Evolutionary conservation across 2,888 invertebrate genomes (phyloP).

Genomic region (Calliphora vomitoria): DNA sequence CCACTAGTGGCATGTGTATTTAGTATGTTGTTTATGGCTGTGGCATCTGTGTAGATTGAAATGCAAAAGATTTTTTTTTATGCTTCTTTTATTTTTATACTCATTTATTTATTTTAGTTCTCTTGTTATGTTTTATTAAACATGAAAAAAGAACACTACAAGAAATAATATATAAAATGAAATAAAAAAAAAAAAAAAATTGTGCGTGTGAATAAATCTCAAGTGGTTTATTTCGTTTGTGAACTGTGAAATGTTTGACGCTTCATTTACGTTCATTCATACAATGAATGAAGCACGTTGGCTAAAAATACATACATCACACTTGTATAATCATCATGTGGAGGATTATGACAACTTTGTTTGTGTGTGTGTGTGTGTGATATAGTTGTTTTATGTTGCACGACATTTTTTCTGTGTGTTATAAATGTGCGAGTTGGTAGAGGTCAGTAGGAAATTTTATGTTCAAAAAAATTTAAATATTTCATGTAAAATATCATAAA

Average conservation of each 20-base stretch:
- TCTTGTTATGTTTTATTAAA: slow-evolving; percentile 31
- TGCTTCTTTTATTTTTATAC: neutral
- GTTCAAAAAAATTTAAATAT: neutral
- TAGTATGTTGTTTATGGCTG: slow-evolving; percentile 44
- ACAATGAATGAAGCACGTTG: slow-evolving; percentile 48
- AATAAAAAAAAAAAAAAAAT: slow-evolving; percentile 34
- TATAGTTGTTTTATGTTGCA: slow-evolving; percentile 24
- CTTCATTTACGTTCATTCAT: slow-evolving; percentile 72
- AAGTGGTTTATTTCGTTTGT: slow-evolving; percentile 65
- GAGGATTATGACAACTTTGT: slow-evolving; percentile 52
- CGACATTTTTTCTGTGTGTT: neutral
- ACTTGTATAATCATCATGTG: slow-evolving; percentile 27
- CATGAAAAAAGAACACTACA: neutral
- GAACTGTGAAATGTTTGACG: slow-evolving; percentile 66
- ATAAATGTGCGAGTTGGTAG: neutral
- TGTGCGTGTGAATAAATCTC: slow-evolving; percentile 73
- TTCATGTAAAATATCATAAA: neutral
- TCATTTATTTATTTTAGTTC: slow-evolving; percentile 44
- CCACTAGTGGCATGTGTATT: slow-evolving; percentile 55
- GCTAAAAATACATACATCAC: slow-evolving; percentile 35
- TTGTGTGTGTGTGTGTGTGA: slow-evolving; percentile 11
- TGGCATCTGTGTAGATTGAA: slow-evolving; percentile 46
- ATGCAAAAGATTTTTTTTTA: slow-evolving; percentile 46
- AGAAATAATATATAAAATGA: slow-evolving; percentile 30
- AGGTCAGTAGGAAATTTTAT: neutral